Percentiles rank a stretch among this genome's conserved stretches.
Evolutionary conservation across 2,797 vertebrate species (phyloP).

Genomic region (Tragopan temminckii): DNA sequence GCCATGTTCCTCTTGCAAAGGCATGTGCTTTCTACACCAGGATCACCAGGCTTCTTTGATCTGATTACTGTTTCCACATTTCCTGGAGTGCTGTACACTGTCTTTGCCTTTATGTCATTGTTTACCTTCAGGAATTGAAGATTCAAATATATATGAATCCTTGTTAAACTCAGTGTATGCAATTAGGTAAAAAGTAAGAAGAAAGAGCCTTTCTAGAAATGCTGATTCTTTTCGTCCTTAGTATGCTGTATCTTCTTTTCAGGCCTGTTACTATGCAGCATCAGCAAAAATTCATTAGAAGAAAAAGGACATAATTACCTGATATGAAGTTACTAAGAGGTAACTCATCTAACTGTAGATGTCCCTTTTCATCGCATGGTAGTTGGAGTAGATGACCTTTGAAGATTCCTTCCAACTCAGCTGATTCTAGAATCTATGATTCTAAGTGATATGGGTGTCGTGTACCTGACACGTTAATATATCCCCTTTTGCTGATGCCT

Average conservation of each 20-base stretch:
- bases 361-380: no score
- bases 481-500: background rate
- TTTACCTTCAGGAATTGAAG: background rate
- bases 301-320: background rate
- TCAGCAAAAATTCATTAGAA: background rate
- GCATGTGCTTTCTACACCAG: accelerated
- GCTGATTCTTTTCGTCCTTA: background rate
- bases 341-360: background rate
- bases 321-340: background rate
- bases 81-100: background rate
- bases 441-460: background rate
- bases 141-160: background rate
- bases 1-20: background rate
- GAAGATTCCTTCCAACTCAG: no score
- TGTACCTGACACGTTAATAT: background rate
- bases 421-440: no score
- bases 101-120: background rate
- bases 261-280: background rate
- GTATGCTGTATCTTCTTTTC: background rate
- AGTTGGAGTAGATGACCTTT: no score
- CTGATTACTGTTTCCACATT: background rate
- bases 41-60: background rate
- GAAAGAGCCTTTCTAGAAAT: background rate
- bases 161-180: background rate
- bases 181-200: background rate